A percentile compares a stretch with the other conserved stretches of the same genome.
Conservation (phyloP, 2,113 vertebrate species). For the Melanerpes formicivorus region DNA sequence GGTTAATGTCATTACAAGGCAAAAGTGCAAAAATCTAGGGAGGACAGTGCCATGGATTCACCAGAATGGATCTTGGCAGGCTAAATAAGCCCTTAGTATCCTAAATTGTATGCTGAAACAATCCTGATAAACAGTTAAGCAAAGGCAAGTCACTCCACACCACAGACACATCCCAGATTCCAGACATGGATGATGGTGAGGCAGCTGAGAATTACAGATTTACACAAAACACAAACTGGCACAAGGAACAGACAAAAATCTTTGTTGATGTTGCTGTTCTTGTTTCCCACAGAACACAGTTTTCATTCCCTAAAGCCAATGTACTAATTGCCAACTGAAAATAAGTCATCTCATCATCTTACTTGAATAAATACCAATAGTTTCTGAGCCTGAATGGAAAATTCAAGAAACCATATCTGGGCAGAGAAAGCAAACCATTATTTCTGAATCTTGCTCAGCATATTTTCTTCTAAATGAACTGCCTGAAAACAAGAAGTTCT, state of each 20-base stretch:
- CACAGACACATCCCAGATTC: constrained; percentile 41
- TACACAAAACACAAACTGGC: constrained; percentile 62
- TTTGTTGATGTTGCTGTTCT: constrained; percentile 47
- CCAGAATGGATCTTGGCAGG: background rate
- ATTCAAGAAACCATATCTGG: background rate
- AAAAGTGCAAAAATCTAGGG: background rate
- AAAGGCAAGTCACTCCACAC: background rate
- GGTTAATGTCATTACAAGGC: background rate
- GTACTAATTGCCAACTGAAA: constrained; percentile 51
- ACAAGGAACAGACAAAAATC: constrained; percentile 36
- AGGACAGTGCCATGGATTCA: background rate
- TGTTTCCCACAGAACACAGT: constrained; percentile 37
- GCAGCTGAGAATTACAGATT: constrained; percentile 41
- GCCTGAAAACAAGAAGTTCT: background rate
- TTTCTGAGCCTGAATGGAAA: constrained; percentile 14
- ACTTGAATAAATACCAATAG: constrained; percentile 35
- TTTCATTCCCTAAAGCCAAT: constrained; percentile 56
- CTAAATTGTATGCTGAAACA: background rate
- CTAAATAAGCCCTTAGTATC: background rate
- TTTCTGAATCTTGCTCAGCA: background rate
- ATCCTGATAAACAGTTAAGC: background rate
- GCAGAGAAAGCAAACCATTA: background rate
- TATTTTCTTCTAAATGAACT: background rate
- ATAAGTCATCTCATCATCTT: constrained; percentile 30
- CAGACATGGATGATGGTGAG: constrained; percentile 16